Conservation (phyloP, 2,888 invertebrate species). For the Microchrysa polita region DNA sequence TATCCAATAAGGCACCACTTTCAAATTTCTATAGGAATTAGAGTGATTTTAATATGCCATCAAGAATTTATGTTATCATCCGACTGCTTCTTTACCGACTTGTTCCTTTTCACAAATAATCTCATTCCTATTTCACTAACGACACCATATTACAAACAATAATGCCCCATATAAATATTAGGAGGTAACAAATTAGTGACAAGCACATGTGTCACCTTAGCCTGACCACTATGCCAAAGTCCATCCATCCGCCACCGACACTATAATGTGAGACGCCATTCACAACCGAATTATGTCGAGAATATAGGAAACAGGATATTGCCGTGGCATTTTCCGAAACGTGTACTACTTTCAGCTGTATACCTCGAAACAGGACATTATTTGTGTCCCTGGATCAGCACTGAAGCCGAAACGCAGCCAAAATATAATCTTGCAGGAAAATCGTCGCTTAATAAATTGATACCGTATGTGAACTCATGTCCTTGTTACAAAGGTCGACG, state of each 20-base stretch:
- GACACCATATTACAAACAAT: constrained; percentile 32
- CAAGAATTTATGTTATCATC: no score
- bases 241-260: neutral
- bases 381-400: constrained; percentile 30
- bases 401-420: constrained; percentile 3
- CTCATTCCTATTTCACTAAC: no score
- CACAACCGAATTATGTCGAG: neutral
- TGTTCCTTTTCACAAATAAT: no score
- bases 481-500: constrained; percentile 43
- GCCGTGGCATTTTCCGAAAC: neutral
- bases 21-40: no score
- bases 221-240: neutral
- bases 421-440: constrained; percentile 36
- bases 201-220: constrained; percentile 29
- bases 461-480: constrained; percentile 23
- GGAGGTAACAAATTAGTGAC: constrained; percentile 37
- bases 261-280: neutral
- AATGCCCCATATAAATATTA: constrained; percentile 28
- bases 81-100: no score
- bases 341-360: neutral
- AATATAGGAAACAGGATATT: neutral
- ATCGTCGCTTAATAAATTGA: constrained; percentile 43
- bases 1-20: no score
- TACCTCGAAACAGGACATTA: constrained; percentile 14
- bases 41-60: no score